Base-by-base conservation (phyloP, 2,797 vertebrate genomes). In the Ctenopoma multispine region DNA sequence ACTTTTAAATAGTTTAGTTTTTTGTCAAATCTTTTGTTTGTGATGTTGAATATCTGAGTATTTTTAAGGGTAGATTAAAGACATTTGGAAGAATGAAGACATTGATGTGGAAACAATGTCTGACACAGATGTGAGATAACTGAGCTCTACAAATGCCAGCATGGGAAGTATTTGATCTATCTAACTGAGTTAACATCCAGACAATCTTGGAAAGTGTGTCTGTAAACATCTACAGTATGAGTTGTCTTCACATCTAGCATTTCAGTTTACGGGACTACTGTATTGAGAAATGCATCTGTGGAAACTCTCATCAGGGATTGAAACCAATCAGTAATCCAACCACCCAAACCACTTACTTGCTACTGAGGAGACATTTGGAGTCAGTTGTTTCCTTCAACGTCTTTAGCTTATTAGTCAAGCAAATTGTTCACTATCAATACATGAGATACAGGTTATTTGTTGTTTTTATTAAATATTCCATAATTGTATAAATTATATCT, bases 51-150 rank as follows among this genome's bases (percentile, higher is more conserved):
- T 24, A 36, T 2, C 50, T 66, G 0, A 27, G 1, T 44, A 18
- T 40, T 10, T 40, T 34, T 29, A 27, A 15, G 14, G 44, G 48
- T 41, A n/a, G 58, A 24, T 61, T 14, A 17, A 57, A 63, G 20
- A 36, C 31, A 48, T 75, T 72, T 34, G 23, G 3, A 47, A 4
- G 18, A 55, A 24, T 11, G 3, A 29, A 64, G 59, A 38, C 4
- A 23, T 59, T 43, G 47, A 17, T 17, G 5, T 41, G 17, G 0
- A 11, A 66, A 48, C 76, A 72, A 84, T 62, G 55, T 65, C 11
- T 82, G 62, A 74, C 53, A 53, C 56, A 70, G 21, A 69, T 80
- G 58, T 76, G 63, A 72, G 44, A 31, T 83, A 69, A 62, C 47
- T 63, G 71, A 34, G 34, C 38, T 53, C n/a, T 61, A 7, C 24